Conservation (phyloP, 2,888 invertebrate species). For the Pheosia gnoma region DNA sequence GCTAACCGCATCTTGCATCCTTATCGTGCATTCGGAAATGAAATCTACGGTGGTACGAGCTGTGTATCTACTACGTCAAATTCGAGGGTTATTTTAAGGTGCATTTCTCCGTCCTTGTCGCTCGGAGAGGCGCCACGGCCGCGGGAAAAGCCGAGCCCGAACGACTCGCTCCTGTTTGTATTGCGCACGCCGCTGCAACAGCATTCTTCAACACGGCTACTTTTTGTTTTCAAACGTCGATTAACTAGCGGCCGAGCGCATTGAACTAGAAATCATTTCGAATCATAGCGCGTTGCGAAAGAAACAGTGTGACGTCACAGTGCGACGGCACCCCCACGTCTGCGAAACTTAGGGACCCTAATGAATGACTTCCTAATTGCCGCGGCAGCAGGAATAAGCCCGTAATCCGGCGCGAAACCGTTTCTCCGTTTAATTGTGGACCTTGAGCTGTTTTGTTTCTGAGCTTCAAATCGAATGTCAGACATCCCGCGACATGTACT, state of each 20-base stretch:
- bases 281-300: conserved; percentile 61
- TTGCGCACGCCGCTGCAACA: conserved; percentile 57
- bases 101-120: conserved; percentile 73
- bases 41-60: conserved; percentile 62
- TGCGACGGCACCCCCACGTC: conserved; percentile 80
- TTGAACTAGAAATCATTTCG: conserved; percentile 52
- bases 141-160: conserved; percentile 58
- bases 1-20: conserved; percentile 81
- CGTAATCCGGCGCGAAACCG: conserved; percentile 74
- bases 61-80: conserved; percentile 66
- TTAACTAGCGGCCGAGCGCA: conserved; percentile 45
- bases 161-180: conserved; percentile 74
- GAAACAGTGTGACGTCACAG: conserved; percentile 70
- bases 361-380: conserved; percentile 85
- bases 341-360: conserved; percentile 84
- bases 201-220: conserved; percentile 71
- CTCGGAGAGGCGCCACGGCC: conserved; percentile 74
- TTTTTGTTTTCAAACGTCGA: conserved; percentile 62
- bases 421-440: conserved; percentile 73
- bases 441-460: conserved; percentile 72
- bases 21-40: conserved; percentile 73
- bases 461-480: conserved; percentile 76
- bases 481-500: conserved; percentile 66
- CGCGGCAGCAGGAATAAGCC: conserved; percentile 77
- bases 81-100: conserved; percentile 79